These are phyloP conservation scores for Pituophis catenifer DNA, from an alignment of 2,113 vertebrate species.

Conservation along the genomic window DNA sequence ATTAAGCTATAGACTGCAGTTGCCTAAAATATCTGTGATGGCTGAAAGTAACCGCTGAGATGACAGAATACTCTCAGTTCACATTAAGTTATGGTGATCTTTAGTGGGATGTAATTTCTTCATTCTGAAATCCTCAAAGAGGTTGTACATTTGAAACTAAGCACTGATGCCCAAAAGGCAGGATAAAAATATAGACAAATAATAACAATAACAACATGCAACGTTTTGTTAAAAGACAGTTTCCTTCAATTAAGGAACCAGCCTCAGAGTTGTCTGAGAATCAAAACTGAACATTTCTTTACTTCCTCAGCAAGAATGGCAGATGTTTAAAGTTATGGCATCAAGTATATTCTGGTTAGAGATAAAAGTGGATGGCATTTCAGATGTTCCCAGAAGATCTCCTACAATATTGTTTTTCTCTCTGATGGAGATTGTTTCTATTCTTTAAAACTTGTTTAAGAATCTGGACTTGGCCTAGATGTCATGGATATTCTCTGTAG, in stretches of 20 bases:
- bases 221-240: background rate
- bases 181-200: background rate
- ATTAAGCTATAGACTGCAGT: background rate
- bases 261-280: background rate
- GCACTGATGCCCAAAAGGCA: background rate
- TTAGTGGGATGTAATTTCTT: background rate
- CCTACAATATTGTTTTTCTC: background rate
- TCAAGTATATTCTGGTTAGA: background rate
- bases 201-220: background rate
- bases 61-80: conserved; percentile 30
- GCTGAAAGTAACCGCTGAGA: conserved; percentile 34
- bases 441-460: background rate
- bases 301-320: background rate
- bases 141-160: fast-evolving
- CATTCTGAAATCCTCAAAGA: background rate
- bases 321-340: background rate
- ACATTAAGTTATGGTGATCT: background rate
- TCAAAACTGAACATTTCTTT: background rate
- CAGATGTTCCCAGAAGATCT: background rate
- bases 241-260: background rate
- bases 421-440: background rate
- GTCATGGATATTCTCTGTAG: no score
- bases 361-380: background rate
- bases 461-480: background rate
- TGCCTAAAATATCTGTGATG: conserved; percentile 31